A percentile compares a stretch with the other conserved stretches of the same genome.
Conservation (phyloP, 2,113 vertebrate genomes). For the Xyrauchen texanus region DNA sequence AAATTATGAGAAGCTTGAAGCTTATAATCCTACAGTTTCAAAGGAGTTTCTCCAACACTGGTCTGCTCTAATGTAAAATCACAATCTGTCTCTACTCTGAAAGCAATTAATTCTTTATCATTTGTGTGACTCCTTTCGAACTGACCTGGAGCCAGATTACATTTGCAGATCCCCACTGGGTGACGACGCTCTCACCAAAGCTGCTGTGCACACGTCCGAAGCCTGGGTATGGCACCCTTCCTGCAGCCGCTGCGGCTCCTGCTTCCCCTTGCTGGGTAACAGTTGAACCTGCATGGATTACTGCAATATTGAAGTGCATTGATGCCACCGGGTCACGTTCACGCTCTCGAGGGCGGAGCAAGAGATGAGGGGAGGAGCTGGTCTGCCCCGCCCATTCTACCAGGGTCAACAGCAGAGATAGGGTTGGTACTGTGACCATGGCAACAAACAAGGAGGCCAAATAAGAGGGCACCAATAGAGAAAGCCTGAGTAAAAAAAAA, state of each 20-base stretch:
- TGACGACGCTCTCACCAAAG: conserved; percentile 81
- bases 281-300: conserved; percentile 76
- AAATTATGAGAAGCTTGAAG: no score
- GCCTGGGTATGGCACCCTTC: conserved; percentile 84
- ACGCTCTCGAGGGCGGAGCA: conserved; percentile 78
- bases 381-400: conserved; percentile 80
- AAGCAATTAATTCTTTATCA: no score
- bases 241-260: conserved; percentile 71
- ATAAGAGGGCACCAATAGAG: conserved; percentile 71
- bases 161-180: conserved; percentile 84
- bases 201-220: conserved; percentile 81
- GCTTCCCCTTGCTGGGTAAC: conserved; percentile 71
- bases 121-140: not conserved
- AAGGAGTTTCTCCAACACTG: no score
- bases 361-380: conserved; percentile 74
- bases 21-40: no score
- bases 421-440: conserved; percentile 79
- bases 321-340: conserved; percentile 75
- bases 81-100: no score
- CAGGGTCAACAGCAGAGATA: conserved; percentile 86
- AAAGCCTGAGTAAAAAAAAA: conserved; percentile 65
- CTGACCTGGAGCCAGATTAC: conserved; percentile 86
- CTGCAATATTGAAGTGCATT: conserved; percentile 81
- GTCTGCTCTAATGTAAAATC: no score
- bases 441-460: conserved; percentile 71